A percentile compares a stretch with the other conserved stretches of the same genome.
Evolutionary conservation across 2,113 vertebrate genomes (phyloP).

Genomic region (Dromas ardeola): DNA sequence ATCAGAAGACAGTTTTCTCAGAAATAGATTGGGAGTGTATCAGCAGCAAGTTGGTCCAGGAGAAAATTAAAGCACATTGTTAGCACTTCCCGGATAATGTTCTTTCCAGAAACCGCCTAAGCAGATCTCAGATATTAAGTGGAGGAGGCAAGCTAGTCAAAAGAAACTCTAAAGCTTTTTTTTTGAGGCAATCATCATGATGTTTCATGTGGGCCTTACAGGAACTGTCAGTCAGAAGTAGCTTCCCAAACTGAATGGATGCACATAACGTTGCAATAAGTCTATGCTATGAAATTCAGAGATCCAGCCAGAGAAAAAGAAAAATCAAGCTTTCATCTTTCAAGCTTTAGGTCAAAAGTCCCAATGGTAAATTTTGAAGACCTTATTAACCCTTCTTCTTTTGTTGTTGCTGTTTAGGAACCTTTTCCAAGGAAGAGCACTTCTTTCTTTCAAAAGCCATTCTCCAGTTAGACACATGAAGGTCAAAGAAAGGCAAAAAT

Average conservation of each 20-base stretch:
- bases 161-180: neutral
- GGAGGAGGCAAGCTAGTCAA: neutral
- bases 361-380: neutral
- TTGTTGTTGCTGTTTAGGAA: neutral
- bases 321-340: neutral
- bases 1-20: neutral
- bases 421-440: neutral
- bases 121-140: neutral
- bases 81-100: constrained; percentile 21
- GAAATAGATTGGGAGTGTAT: neutral
- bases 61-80: constrained; percentile 25
- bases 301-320: neutral
- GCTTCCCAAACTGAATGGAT: neutral
- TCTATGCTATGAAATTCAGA: neutral
- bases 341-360: neutral
- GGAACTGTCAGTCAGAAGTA: neutral
- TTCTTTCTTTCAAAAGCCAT: neutral
- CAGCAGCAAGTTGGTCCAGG: neutral
- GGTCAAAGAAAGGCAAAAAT: neutral
- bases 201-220: neutral
- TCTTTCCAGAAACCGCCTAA: constrained; percentile 17
- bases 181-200: neutral
- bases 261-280: neutral
- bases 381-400: neutral
- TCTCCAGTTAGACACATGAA: neutral